Base-by-base conservation (phyloP, 2,113 vertebrate species). In the Calyptomena viridis region DNA sequence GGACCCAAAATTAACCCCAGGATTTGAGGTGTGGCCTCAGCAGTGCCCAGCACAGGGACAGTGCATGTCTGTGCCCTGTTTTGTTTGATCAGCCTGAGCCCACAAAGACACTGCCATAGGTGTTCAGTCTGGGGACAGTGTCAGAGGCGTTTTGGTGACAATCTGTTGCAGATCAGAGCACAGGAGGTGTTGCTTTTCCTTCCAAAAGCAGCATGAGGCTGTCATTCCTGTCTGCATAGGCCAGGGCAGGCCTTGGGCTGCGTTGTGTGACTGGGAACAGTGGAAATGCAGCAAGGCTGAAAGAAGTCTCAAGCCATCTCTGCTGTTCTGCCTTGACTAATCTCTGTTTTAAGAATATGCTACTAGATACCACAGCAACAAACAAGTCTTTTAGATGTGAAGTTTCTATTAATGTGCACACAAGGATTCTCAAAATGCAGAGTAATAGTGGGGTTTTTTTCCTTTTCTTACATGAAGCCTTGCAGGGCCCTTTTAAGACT, bases 81-180 rank as follows among this genome's bases (percentile, higher is more conserved):
- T 27, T 33, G 37, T 58, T 69, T 14, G n/a, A 18, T 49, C 30
- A 47, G 42, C 44, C 10, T 30, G 2, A 24, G 23, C 20, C 44
- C 35, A 4, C 25, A 31, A 12, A 60, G 78, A 14, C 2, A 0
- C n/a, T 52, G 35, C 64, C 64, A 28, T 42, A 14, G 11, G 27
- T 25, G 42, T 42, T 76, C 21, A 14, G 63, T 20, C 23, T 37
- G 15, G 40, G 53, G 30, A 16, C 33, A 7, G 39, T 0, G 1
- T 9, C 28, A 22, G 85, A 25, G 7, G n/a, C 20, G 39, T 55
- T 37, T 7, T 25, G 49, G 44, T 72, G 87, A 21, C 46, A 2
- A 15, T 52, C 35, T 27, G 44, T 5, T 62, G 22, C 35, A 8
- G 42, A 4, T 40, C 5, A 30, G 53, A 50, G 35, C 0, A 0